Evolutionary conservation across 2,113 vertebrate genomes (phyloP).

Genomic region (Cyprinus carpio): DNA sequence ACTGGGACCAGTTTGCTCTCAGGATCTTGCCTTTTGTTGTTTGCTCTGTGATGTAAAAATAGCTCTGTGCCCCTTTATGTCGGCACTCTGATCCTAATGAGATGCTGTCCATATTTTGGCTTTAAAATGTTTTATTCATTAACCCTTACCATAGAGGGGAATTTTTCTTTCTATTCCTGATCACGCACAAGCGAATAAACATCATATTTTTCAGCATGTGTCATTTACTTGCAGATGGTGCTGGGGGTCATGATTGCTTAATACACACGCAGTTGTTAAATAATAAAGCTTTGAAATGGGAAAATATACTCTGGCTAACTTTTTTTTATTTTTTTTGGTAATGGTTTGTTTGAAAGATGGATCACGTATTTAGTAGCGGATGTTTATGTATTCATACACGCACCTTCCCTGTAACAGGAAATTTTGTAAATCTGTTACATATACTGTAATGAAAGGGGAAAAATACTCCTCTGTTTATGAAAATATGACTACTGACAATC

Average conservation of each 20-base stretch:
- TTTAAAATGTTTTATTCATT: conserved; percentile 57
- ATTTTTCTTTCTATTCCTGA: conserved; percentile 41
- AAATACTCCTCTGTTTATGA: not conserved
- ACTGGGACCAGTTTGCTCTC: conserved; percentile 49
- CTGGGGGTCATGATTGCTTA: conserved; percentile 28
- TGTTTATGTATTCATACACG: not conserved
- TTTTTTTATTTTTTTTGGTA: not conserved
- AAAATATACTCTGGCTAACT: not conserved
- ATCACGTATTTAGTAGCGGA: not conserved
- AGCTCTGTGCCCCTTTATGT: conserved; percentile 49
- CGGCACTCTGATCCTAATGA: conserved; percentile 50
- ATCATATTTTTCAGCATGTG: conserved; percentile 29
- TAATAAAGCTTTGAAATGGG: conserved; percentile 12
- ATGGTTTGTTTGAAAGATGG: conserved; percentile 13
- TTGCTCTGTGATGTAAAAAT: conserved; percentile 55
- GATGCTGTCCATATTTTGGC: conserved; percentile 42
- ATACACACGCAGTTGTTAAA: conserved; percentile 2
- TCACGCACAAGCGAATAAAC: conserved; percentile 27
- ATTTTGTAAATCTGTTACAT: not conserved
- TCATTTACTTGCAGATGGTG: conserved; percentile 26
- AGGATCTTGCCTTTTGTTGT: conserved; percentile 48
- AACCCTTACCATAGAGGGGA: conserved; percentile 32
- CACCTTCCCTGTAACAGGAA: not conserved
- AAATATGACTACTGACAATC: conserved; percentile 28
- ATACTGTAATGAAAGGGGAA: not conserved